Percentiles rank a stretch among this genome's conserved stretches.
phyloP scores from a whole-genome alignment of 1,140 invertebrate species.

The Caerostris extrusa region DNA sequence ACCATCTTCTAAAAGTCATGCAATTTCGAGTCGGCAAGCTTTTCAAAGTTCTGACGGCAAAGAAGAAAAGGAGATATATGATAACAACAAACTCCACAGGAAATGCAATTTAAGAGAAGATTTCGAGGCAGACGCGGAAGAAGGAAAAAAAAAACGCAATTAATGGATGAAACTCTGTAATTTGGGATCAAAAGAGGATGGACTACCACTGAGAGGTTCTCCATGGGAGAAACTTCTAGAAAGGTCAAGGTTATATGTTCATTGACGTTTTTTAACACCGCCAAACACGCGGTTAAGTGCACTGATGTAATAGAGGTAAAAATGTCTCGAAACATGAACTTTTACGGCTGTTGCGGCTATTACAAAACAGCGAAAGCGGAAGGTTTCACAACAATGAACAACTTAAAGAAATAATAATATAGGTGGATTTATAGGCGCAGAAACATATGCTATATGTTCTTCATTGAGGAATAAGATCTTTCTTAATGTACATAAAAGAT shows the following conservation, averaged over 20 bases:
- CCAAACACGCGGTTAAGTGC: not conserved
- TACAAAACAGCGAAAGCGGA: not conserved
- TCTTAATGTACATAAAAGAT: too few relatives aligned
- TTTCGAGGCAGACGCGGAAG: not conserved
- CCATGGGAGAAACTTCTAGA: not conserved
- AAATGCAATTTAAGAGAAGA: not conserved
- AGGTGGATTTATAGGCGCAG: too few relatives aligned
- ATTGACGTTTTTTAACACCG: not conserved
- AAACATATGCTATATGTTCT: too few relatives aligned
- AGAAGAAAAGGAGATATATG: too few relatives aligned
- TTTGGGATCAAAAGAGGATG: not conserved
- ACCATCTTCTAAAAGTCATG: not conserved
- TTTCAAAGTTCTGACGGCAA: too few relatives aligned
- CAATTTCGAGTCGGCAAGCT: too few relatives aligned
- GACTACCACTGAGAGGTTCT: conserved; percentile 4
- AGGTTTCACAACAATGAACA: not conserved
- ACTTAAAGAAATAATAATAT: not conserved
- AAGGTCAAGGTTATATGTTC: conserved; percentile 20
- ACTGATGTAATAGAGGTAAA: not conserved
- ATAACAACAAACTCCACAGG: not conserved
- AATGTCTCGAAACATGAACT: not conserved
- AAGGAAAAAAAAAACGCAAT: not conserved
- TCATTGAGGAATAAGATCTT: too few relatives aligned
- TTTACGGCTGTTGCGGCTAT: not conserved
- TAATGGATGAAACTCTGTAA: not conserved